phyloP scores from a whole-genome alignment of 2,888 invertebrate genomes.

The Plutella xylostella region DNA sequence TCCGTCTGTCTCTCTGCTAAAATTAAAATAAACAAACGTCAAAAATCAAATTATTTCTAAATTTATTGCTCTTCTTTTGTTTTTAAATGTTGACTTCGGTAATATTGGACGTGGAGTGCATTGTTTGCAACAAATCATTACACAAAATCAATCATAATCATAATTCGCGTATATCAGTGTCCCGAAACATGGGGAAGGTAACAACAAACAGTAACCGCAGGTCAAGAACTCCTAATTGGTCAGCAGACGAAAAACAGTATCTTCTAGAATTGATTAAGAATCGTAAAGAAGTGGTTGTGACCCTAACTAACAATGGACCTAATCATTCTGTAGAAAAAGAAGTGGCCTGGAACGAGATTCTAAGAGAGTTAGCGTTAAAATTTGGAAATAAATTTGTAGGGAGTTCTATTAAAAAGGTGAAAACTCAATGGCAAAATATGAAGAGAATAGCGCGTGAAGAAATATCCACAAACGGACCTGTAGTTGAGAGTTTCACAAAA shows the following conservation, averaged over 20 bases:
- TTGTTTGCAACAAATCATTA: conserved; percentile 65
- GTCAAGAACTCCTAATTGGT: conserved; percentile 59
- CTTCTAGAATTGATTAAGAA: conserved; percentile 57
- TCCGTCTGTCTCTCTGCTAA: not conserved
- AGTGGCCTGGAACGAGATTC: conserved; percentile 57
- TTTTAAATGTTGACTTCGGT: conserved; percentile 61
- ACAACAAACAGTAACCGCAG: conserved; percentile 30
- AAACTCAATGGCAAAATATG: conserved; percentile 66
- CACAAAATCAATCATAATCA: conserved; percentile 55
- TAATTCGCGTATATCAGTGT: conserved; percentile 22
- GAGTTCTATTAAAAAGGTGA: conserved; percentile 56
- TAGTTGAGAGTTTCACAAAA: conserved; percentile 36
- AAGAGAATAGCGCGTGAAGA: conserved; percentile 60
- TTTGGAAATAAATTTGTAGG: conserved; percentile 51
- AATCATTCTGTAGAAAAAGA: conserved; percentile 58
- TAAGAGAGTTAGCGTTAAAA: conserved; percentile 36
- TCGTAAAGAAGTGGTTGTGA: conserved; percentile 50
- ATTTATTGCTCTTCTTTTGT: conserved; percentile 38
- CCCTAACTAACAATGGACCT: conserved; percentile 51
- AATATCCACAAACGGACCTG: conserved; percentile 37
- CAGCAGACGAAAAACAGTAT: conserved; percentile 53
- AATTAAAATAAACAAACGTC: too few species aligned
- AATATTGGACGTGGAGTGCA: conserved; percentile 60
- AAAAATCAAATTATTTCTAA: not conserved
- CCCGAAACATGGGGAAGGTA: conserved; percentile 51